A percentile compares a stretch with the other conserved stretches of the same genome.
Evolutionary conservation across 2,113 vertebrate species (phyloP).

Genomic region (Taxidea taxus): DNA sequence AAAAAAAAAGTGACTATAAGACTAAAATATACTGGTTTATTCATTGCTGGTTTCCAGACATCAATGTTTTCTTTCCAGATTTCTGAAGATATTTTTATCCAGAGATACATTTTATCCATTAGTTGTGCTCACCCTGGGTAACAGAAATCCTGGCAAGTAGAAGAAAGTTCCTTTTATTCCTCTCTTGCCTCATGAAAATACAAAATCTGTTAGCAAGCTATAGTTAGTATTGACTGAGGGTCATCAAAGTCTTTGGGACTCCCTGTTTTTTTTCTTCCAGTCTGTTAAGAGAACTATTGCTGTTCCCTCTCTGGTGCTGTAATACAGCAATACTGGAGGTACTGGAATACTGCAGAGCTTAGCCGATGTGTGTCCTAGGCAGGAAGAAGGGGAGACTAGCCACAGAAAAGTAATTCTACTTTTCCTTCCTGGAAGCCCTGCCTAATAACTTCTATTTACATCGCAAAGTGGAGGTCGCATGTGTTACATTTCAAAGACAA

Average conservation of each 20-base stretch:
- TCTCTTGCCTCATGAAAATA: not conserved
- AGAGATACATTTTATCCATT: not conserved
- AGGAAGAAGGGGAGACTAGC: not conserved
- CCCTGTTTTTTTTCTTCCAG: not conserved
- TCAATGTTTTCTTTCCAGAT: not conserved
- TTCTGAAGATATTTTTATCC: not conserved
- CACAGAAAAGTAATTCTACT: too few species aligned
- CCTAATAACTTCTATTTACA: not conserved
- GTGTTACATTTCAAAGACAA: not conserved
- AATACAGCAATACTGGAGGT: too few species aligned
- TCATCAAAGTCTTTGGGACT: not conserved
- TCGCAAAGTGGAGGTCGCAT: not conserved
- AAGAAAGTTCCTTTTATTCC: not conserved
- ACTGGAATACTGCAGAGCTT: too few species aligned
- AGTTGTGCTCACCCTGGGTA: not conserved
- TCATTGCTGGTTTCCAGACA: not conserved
- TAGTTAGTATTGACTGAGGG: not conserved
- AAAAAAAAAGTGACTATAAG: not conserved
- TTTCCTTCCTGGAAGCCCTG: not conserved
- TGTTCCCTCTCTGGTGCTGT: not conserved
- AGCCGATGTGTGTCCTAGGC: not conserved
- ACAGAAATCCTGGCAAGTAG: not conserved
- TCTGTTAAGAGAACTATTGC: not conserved
- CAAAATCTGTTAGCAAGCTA: not conserved
- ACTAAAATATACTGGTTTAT: not conserved